Percentiles rank a stretch among this genome's conserved stretches.
Evolutionary conservation across 2,888 invertebrate genomes (phyloP).

Genomic region (Epiblema foenella): DNA sequence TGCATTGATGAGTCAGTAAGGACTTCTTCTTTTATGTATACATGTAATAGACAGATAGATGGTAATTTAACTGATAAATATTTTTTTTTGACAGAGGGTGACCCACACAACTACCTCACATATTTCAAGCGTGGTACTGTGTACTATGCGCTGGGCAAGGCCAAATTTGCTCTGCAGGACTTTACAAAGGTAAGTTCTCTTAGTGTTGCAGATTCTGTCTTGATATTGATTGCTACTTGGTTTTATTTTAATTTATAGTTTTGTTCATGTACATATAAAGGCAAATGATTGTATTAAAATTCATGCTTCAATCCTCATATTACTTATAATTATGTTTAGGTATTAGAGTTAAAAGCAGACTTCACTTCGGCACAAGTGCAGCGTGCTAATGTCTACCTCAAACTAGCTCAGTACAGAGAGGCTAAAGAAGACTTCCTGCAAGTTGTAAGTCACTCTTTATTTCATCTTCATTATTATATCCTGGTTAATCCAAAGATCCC

Average conservation of each 20-base stretch:
- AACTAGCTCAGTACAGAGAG: slow-evolving; percentile 92
- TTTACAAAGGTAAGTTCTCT: slow-evolving; percentile 87
- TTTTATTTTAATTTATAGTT: neutral
- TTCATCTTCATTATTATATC: neutral
- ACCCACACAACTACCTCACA: slow-evolving; percentile 97
- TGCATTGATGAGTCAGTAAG: too few species aligned
- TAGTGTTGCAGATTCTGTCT: neutral
- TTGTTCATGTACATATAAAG: neutral
- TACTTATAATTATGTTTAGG: slow-evolving; percentile 68
- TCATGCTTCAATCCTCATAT: neutral
- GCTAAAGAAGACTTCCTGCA: slow-evolving; percentile 93
- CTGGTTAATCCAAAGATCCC: too few species aligned
- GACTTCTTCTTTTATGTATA: too few species aligned
- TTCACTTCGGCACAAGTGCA: slow-evolving; percentile 95
- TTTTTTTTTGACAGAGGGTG: slow-evolving; percentile 89
- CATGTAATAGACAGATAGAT: too few species aligned
- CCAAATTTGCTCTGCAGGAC: slow-evolving; percentile 97
- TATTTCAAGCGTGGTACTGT: slow-evolving; percentile 98
- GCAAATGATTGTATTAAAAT: neutral
- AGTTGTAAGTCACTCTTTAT: slow-evolving; percentile 89
- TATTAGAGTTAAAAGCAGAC: slow-evolving; percentile 96
- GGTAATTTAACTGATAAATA: slow-evolving; percentile 24
- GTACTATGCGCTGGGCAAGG: slow-evolving; percentile 97
- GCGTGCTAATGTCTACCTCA: slow-evolving; percentile 94
- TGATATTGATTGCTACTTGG: neutral